phyloP scores from a whole-genome alignment of 2,888 invertebrate species.

The Eristalinus sepulchralis region DNA sequence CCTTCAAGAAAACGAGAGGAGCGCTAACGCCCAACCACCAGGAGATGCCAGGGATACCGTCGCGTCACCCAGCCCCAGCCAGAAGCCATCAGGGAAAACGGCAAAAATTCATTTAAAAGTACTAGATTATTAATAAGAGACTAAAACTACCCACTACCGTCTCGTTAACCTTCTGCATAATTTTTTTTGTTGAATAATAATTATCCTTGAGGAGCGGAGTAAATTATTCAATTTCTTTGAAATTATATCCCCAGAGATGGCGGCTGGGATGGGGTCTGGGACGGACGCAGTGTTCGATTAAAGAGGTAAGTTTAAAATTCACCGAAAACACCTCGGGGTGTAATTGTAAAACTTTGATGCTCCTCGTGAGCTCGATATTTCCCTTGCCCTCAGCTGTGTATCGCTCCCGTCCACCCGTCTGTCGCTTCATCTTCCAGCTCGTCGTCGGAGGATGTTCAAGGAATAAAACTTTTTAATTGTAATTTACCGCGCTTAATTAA shows the following conservation, averaged over 20 bases:
- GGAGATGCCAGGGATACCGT: background rate
- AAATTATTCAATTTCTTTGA: conserved; percentile 61
- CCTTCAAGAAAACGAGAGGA: background rate
- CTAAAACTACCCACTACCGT: conserved; percentile 4
- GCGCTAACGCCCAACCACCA: background rate
- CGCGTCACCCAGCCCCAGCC: background rate
- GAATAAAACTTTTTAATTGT: conserved; percentile 67
- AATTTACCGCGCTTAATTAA: conserved; percentile 69
- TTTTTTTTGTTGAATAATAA: conserved; percentile 47
- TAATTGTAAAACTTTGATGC: conserved; percentile 51
- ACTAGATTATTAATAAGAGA: conserved; percentile 25
- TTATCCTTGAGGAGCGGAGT: conserved; percentile 32
- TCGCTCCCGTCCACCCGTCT: background rate
- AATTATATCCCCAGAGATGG: conserved; percentile 37
- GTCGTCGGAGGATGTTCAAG: conserved; percentile 8
- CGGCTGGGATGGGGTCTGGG: background rate
- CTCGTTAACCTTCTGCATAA: conserved; percentile 9
- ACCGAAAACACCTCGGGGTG: conserved; percentile 58
- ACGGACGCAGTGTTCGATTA: conserved; percentile 36
- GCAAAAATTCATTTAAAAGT: conserved; percentile 22
- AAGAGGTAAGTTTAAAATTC: conserved; percentile 63
- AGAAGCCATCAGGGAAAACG: background rate
- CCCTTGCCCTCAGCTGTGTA: background rate
- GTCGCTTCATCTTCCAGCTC: background rate
- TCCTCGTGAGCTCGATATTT: background rate